phyloP scores from a whole-genome alignment of 2,888 invertebrate species.

The Gasteruption jaculator region DNA sequence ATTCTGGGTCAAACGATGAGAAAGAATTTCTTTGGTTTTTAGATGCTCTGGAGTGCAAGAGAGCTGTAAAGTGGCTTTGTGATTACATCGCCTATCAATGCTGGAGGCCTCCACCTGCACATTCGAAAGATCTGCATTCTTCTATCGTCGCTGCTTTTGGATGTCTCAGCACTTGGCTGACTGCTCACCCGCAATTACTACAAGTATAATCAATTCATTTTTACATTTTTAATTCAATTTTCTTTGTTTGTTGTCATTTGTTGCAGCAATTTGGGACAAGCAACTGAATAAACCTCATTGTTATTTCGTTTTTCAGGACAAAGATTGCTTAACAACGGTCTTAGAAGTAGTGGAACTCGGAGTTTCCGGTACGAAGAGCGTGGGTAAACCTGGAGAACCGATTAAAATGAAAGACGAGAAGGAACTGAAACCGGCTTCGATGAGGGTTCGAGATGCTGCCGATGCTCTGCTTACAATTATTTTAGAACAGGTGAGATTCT shows the following conservation, averaged over 20 bases:
- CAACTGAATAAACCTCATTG: too few species aligned
- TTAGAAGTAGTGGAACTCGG: slow-evolving; percentile 97
- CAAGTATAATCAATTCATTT: slow-evolving; percentile 30
- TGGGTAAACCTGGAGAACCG: slow-evolving; percentile 81
- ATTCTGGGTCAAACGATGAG: too few species aligned
- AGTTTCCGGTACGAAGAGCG: slow-evolving; percentile 90
- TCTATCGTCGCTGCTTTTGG: slow-evolving; percentile 90
- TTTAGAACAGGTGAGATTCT: slow-evolving; percentile 75
- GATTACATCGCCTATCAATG: slow-evolving; percentile 96
- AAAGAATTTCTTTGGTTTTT: slow-evolving; percentile 38
- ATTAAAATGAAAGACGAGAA: slow-evolving; percentile 94
- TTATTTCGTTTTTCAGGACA: slow-evolving; percentile 59
- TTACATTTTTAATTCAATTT: not conserved
- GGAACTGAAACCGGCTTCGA: slow-evolving; percentile 93
- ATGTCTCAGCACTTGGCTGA: slow-evolving; percentile 88
- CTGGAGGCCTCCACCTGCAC: slow-evolving; percentile 87
- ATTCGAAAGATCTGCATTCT: slow-evolving; percentile 91
- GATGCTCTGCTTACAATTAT: slow-evolving; percentile 89
- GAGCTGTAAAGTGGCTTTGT: slow-evolving; percentile 96
- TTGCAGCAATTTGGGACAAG: not conserved
- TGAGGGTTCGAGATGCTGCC: slow-evolving; percentile 96
- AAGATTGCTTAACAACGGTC: slow-evolving; percentile 87
- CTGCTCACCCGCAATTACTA: slow-evolving; percentile 83
- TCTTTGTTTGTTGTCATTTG: not conserved
- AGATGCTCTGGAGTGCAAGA: slow-evolving; percentile 86